These are phyloP conservation scores for Cynodonichthys magdalenae DNA, from an alignment of 2,797 vertebrate species.

Conservation along the genomic window DNA sequence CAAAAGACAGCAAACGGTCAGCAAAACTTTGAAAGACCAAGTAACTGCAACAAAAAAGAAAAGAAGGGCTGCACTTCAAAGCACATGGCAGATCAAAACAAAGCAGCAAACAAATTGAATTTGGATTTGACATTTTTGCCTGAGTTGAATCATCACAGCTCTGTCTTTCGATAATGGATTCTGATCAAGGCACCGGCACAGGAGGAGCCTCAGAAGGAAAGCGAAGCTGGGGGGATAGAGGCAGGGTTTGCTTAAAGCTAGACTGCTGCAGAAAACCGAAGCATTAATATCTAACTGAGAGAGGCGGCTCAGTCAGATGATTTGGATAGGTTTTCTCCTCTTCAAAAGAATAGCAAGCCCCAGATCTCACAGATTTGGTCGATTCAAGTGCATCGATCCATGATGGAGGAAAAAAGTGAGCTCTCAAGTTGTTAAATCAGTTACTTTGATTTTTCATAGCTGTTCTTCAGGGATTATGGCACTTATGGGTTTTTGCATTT, in stretches of 20 bases:
- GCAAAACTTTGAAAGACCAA: constrained; percentile 31
- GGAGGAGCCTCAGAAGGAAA: constrained; percentile 68
- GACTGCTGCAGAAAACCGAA: constrained; percentile 70
- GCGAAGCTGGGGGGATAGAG: constrained; percentile 66
- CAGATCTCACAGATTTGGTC: constrained; percentile 78
- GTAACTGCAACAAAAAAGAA: constrained; percentile 8
- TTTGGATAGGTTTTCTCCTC: constrained; percentile 77
- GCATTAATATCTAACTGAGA: constrained; percentile 78
- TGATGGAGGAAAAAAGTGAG: constrained; percentile 41
- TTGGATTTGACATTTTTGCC: constrained; percentile 72
- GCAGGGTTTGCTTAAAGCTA: constrained; percentile 71
- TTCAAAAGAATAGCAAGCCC: constrained; percentile 82
- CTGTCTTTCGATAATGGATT: constrained; percentile 73
- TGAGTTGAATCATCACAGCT: constrained; percentile 69
- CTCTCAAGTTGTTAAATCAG: constrained; percentile 66
- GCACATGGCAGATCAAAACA: constrained; percentile 67
- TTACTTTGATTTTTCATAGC: constrained; percentile 68
- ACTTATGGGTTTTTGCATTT: constrained; percentile 63
- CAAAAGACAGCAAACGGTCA: constrained; percentile 42
- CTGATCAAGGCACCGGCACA: constrained; percentile 71
- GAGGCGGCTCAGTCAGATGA: constrained; percentile 71
- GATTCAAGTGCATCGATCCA: constrained; percentile 79
- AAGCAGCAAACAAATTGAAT: constrained; percentile 80
- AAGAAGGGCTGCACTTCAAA: constrained; percentile 67
- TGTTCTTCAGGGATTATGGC: constrained; percentile 60